Percentiles rank a stretch among this genome's conserved stretches.
Evolutionary conservation across 2,113 vertebrate species (phyloP).

Genomic region (Eptatretus burgeri): DNA sequence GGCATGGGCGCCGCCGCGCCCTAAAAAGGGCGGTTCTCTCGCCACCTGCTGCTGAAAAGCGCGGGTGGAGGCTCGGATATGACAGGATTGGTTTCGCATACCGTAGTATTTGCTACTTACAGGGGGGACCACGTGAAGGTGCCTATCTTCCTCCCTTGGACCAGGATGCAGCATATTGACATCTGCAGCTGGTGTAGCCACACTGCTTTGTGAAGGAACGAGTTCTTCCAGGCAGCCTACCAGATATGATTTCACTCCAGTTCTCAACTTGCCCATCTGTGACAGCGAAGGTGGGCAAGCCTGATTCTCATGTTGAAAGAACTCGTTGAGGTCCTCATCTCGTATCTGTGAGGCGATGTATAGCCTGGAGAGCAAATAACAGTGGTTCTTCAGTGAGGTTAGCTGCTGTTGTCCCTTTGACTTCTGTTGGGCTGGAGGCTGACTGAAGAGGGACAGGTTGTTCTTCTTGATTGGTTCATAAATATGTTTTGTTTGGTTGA

Average conservation of each 20-base stretch:
- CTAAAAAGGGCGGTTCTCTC: too few relatives aligned
- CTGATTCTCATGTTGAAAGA: not conserved
- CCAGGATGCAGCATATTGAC: not conserved
- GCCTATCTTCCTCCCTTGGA: too few relatives aligned
- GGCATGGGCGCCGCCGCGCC: not conserved
- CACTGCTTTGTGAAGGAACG: not conserved
- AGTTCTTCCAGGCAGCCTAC: not conserved
- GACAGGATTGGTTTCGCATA: too few relatives aligned
- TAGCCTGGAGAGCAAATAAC: not conserved
- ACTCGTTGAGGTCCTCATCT: not conserved
- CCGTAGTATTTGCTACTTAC: too few relatives aligned
- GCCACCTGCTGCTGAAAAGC: too few relatives aligned
- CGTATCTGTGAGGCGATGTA: not conserved
- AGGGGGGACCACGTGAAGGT: too few relatives aligned
- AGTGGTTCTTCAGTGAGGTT: not conserved
- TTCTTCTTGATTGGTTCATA: too few relatives aligned
- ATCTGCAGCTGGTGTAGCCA: not conserved
- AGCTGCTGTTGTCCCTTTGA: not conserved
- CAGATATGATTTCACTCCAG: not conserved
- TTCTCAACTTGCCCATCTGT: not conserved
- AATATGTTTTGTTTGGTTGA: too few relatives aligned
- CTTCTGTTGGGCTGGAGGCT: not conserved
- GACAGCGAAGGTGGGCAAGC: not conserved
- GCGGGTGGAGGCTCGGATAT: not conserved
- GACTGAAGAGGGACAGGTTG: not conserved